Evolutionary conservation across 2,888 invertebrate species (phyloP).

Genomic region (Aphodius sticticus): DNA sequence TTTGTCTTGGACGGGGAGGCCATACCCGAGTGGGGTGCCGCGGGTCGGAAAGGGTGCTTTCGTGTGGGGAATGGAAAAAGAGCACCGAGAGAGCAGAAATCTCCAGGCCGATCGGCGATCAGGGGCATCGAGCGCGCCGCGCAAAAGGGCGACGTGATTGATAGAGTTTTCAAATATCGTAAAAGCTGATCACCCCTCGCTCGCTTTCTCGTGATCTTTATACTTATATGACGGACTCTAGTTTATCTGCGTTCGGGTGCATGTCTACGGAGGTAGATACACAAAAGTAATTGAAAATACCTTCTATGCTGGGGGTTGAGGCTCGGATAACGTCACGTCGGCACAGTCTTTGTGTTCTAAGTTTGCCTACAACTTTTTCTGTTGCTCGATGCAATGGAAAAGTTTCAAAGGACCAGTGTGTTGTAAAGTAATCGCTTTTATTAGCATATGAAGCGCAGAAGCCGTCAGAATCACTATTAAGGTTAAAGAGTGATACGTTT

Average conservation of each 20-base stretch:
- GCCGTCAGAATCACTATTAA: neutral
- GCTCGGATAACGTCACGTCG: neutral
- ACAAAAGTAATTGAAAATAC: conserved; percentile 24
- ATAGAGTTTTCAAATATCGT: conserved; percentile 54
- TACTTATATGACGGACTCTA: neutral
- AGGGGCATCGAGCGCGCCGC: conserved; percentile 49
- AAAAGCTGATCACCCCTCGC: conserved; percentile 47
- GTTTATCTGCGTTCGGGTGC: conserved; percentile 9
- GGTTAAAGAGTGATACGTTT: too few species aligned
- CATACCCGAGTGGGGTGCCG: conserved; percentile 25
- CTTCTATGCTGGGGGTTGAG: neutral
- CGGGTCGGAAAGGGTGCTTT: conserved; percentile 33
- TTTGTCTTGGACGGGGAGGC: conserved; percentile 49
- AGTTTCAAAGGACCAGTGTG: conserved; percentile 13
- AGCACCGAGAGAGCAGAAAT: conserved; percentile 34
- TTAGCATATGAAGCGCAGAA: too few species aligned
- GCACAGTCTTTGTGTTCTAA: conserved; percentile 9
- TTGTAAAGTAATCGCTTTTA: conserved; percentile 7
- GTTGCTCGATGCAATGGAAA: conserved; percentile 16
- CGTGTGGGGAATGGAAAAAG: conserved; percentile 32
- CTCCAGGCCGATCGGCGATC: conserved; percentile 26
- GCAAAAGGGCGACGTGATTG: conserved; percentile 53
- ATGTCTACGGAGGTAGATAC: conserved; percentile 9
- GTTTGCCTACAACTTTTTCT: conserved; percentile 7
- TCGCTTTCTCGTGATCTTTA: neutral